phyloP scores from a whole-genome alignment of 2,888 invertebrate genomes.

The Stenodera caucasica region DNA sequence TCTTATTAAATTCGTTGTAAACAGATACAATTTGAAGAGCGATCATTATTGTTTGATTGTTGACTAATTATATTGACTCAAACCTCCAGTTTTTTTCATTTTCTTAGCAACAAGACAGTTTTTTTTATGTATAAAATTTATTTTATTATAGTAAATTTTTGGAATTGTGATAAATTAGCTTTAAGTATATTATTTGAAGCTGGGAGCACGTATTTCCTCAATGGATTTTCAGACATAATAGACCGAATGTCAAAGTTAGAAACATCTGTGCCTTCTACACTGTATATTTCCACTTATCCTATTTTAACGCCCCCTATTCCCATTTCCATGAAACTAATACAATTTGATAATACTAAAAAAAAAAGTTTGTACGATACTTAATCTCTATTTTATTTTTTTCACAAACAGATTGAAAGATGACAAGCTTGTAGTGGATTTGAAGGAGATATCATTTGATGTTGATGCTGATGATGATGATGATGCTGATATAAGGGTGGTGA shows the following conservation, averaged over 20 bases:
- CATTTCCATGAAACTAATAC: slow-evolving; percentile 15
- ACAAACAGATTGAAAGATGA: too few species aligned
- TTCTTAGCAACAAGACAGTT: too few species aligned
- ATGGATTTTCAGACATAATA: slow-evolving; percentile 30
- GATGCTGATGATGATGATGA: slow-evolving; percentile 19
- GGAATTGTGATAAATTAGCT: slow-evolving; percentile 27
- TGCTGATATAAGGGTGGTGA: slow-evolving; percentile 8
- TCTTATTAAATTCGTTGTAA: neutral
- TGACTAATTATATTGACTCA: too few species aligned
- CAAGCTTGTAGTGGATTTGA: neutral
- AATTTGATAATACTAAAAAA: slow-evolving; percentile 12
- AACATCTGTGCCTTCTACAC: slow-evolving; percentile 28
- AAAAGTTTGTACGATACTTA: slow-evolving; percentile 15
- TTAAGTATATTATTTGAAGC: slow-evolving; percentile 26
- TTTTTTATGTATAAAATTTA: neutral
- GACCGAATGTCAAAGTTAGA: slow-evolving; percentile 32
- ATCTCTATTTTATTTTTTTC: slow-evolving; percentile 15
- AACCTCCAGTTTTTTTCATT: too few species aligned
- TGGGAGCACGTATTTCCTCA: slow-evolving; percentile 31
- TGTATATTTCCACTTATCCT: slow-evolving; percentile 14
- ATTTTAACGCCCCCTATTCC: slow-evolving; percentile 10
- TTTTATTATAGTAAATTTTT: slow-evolving; percentile 7
- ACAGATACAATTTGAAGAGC: too few species aligned
- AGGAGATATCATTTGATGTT: slow-evolving; percentile 9
- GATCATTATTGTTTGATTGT: too few species aligned